Base-by-base conservation (phyloP, 2,113 vertebrate species). In the Mesoclemmys tuberculata region DNA sequence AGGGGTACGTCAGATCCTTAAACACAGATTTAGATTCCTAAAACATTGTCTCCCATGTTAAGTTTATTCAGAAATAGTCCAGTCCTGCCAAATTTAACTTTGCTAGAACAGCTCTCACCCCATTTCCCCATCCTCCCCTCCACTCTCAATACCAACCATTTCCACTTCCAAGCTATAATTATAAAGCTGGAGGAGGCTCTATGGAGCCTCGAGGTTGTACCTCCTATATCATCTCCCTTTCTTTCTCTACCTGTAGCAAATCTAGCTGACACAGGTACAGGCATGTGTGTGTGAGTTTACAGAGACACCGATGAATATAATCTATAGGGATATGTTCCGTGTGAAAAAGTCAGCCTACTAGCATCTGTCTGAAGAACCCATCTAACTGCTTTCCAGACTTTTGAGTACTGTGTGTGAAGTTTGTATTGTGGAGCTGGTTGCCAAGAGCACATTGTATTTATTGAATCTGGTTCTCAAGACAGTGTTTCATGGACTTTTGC, bases 121-220 rank as follows among this genome's bases (percentile, higher is more conserved):
- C 11, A 21, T 11, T 38, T 58, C 71, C 14, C 44, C 41, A 13
- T 51, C 35, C 9, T 44, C 64, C 52, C 82, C 29, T 29, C 74
- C 13, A 52, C 41, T n/a, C 13, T 22, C 10, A 22, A 0, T 26
- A 27, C 79, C 22, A 52, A 24, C 4, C 0, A 0, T 52, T 27
- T 89, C 6, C 0, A 0, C 46, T 27, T 91, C 74, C 35, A 19
- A 10, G 4, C 29, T 61, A 16, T 19, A 35, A 48, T 51, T 68
- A 41, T 74, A 74, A 61, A 31, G 35, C n/a, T 51, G 41, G 58
- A 80, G 41, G 29, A 49, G 29, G 55, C n/a, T 22, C 10, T 74
- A 24, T n/a, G 68, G 68, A 41, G 38, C n/a, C 21, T 21, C 8
- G n/a, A 38, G 68, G 68, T 38, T 18, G 1, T 3, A 2, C 55